phyloP scores from a whole-genome alignment of 2,113 vertebrate genomes.

The Himantopus leucocephalus region DNA sequence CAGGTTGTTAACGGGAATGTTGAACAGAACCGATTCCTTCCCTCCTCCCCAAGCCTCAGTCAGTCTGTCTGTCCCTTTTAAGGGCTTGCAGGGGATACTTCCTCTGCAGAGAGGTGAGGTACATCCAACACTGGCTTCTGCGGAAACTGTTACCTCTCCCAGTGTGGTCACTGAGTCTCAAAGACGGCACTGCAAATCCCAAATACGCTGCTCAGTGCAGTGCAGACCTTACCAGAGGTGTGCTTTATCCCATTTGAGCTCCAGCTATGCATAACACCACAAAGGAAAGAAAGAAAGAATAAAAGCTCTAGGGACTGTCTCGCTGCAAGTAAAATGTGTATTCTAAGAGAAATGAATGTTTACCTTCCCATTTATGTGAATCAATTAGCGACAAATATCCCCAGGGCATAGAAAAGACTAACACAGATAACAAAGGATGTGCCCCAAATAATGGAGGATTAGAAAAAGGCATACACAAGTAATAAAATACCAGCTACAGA shows the following conservation, averaged over 20 bases:
- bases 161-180: not conserved
- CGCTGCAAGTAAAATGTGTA: not conserved
- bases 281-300: not conserved
- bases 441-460: constrained; percentile 25
- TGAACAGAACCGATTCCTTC: not conserved
- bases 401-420: not conserved
- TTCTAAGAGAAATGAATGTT: constrained; percentile 42
- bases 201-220: not conserved
- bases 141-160: not conserved
- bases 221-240: not conserved
- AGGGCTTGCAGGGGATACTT: not conserved
- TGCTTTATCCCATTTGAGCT: not conserved
- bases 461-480: not conserved
- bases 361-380: constrained; percentile 19
- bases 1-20: not conserved
- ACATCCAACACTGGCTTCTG: not conserved
- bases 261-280: not conserved
- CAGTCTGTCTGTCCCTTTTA: not conserved
- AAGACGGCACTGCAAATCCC: not conserved
- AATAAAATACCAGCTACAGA: constrained; percentile 36
- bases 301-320: not conserved
- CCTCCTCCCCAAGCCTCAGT: not conserved
- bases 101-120: not conserved
- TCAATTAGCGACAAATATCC: constrained; percentile 43
- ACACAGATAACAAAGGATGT: constrained; percentile 13